phyloP scores from a whole-genome alignment of 2,113 vertebrate genomes.

The Furnarius figulus region DNA sequence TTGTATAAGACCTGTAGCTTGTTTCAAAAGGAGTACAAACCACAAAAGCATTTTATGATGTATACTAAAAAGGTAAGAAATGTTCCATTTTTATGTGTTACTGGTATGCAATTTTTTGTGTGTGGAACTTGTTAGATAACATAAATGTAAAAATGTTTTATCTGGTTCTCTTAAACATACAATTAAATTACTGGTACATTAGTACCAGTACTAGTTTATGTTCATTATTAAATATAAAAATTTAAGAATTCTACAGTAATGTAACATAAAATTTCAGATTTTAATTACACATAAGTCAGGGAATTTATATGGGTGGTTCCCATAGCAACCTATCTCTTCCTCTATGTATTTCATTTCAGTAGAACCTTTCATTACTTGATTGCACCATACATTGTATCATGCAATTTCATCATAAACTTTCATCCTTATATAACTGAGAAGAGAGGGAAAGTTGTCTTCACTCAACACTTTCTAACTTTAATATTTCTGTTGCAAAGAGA shows the following conservation, averaged over 20 bases:
- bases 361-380: slow-evolving; percentile 50
- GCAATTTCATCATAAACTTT: slow-evolving; percentile 55
- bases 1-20: not conserved
- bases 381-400: slow-evolving; percentile 6
- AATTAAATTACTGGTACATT: slow-evolving; percentile 37
- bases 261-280: slow-evolving; percentile 39
- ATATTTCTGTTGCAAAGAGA: not conserved
- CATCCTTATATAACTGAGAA: not conserved
- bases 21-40: not conserved
- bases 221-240: slow-evolving; percentile 36
- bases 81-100: not conserved
- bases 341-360: slow-evolving; percentile 53
- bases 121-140: not conserved
- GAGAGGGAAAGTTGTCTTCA: not conserved
- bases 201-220: slow-evolving; percentile 5
- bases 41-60: slow-evolving; percentile 25
- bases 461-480: not conserved
- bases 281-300: slow-evolving; percentile 8
- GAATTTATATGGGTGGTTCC: slow-evolving; percentile 37
- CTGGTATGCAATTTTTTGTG: not conserved
- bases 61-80: slow-evolving; percentile 12
- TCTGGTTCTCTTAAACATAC: slow-evolving; percentile 23
- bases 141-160: slow-evolving; percentile 15
- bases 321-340: slow-evolving; percentile 57
- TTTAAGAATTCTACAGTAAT: slow-evolving; percentile 17